Conservation (phyloP, 2,797 vertebrate species). For the Ibycter americanus region DNA sequence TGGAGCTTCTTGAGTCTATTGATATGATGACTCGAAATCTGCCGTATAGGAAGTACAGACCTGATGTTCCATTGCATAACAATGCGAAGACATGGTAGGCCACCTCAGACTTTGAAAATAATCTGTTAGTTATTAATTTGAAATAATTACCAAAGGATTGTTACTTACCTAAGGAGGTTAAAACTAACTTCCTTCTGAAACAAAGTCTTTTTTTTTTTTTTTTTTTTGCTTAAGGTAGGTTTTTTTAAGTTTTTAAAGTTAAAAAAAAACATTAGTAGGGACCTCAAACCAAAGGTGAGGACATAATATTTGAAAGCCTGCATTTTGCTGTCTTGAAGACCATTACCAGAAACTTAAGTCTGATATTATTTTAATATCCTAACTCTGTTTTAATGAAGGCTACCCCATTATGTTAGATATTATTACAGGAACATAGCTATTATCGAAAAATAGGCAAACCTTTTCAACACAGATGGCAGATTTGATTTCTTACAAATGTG, state of each 20-base stretch:
- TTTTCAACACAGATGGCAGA: background rate
- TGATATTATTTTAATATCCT: background rate
- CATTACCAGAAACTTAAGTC: background rate
- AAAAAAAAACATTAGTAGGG: background rate
- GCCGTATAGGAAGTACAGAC: constrained; percentile 93
- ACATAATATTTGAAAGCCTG: background rate
- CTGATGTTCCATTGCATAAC: constrained; percentile 80
- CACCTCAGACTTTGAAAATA: background rate
- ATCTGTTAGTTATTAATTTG: background rate
- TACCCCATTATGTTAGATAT: background rate
- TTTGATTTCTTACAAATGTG: background rate
- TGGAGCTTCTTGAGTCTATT: constrained; percentile 95
- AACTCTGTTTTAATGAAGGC: background rate
- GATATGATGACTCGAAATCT: constrained; percentile 96
- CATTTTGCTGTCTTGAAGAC: background rate
- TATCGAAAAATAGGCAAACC: background rate
- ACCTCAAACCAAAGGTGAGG: background rate
- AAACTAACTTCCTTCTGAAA: background rate
- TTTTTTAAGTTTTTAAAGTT: background rate
- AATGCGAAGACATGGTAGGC: constrained; percentile 87
- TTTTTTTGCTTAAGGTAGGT: too few species aligned
- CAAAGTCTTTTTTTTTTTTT: background rate
- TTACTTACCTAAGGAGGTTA: background rate
- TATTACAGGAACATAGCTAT: background rate
- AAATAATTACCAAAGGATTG: background rate